Base-by-base conservation (phyloP, 2,888 invertebrate species). In the Coenonympha glycerion region DNA sequence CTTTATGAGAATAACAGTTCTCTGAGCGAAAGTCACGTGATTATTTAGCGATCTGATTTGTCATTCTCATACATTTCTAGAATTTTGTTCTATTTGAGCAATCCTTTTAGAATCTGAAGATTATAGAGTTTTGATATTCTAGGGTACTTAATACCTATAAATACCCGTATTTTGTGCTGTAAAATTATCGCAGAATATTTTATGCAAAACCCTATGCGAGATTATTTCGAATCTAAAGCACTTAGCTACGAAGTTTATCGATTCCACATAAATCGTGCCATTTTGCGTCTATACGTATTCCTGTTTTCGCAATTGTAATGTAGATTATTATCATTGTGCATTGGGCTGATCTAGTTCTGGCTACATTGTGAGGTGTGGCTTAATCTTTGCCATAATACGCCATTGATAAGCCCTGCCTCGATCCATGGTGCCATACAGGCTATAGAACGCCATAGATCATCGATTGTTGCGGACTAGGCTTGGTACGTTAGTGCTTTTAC, bases 321-420 rank as follows among this genome's bases (percentile, higher is more conserved):
- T 59, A 58, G 50, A 57, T 58, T 55, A 57, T 58, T 55, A 50
- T 47, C 33, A 51, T 51, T 55, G 49, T 59, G 49, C 18, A 48
- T 33, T 34, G 28, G 41, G 21, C 26, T 21, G 47, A 34, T 24
- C 16, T 49, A 39, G 45, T 21, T n/a, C n/a, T n/a, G n/a, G n/a
- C n/a, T n/a, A n/a, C n/a, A 34, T 21, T 13, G 31, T 45, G 49
- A 60, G 62, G 62, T 62, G 62, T 58, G 62, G 61, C 55, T 54
- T 57, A 60, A 61, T 62, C 62, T 59, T 57, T 46, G 31, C 37
- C 47, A 57, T 56, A 60, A 61, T 59, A 42, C 52, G 30, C 50
- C 42, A 61, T 62, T 58, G 57, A 58, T n/a, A n/a, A 47, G 40
- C 39, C 47, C 6, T 31, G 21, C 31, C 42, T 13, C 42, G 42